A percentile compares a stretch with the other conserved stretches of the same genome.
Conservation (phyloP, 2,797 vertebrate genomes). For the Aphelocoma californica region DNA sequence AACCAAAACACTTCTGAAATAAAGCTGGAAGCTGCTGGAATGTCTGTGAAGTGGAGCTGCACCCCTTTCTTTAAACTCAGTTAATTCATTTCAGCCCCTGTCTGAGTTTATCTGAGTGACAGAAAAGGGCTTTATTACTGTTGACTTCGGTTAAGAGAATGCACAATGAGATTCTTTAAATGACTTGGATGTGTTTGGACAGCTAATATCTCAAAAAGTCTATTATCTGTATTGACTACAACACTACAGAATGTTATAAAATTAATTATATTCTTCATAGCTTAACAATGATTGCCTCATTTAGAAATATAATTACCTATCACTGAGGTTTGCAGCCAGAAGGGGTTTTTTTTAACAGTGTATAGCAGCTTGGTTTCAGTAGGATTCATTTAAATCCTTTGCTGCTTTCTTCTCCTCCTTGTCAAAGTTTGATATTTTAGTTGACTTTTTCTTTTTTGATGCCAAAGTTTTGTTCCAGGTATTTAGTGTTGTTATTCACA, state of each 20-base stretch:
- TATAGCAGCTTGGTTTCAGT: not conserved
- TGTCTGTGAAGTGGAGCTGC: not conserved
- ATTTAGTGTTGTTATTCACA: not conserved
- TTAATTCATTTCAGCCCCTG: not conserved
- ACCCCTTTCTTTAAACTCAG: not conserved
- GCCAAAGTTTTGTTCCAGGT: not conserved
- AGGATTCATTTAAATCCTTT: slow-evolving; percentile 10
- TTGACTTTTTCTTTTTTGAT: not conserved
- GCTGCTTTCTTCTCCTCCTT: not conserved
- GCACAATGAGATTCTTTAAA: slow-evolving; percentile 46
- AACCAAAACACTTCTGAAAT: not conserved
- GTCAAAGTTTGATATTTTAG: not conserved
- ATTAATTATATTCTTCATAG: slow-evolving; percentile 65
- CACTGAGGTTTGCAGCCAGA: slow-evolving; percentile 35
- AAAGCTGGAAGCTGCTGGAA: not conserved
- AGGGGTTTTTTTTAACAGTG: not conserved
- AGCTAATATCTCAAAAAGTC: slow-evolving; percentile 58
- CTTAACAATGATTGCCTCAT: slow-evolving; percentile 61
- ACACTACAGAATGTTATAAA: slow-evolving; percentile 52
- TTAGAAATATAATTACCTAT: slow-evolving; percentile 69
- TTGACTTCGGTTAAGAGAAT: slow-evolving; percentile 28
- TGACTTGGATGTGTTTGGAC: slow-evolving; percentile 46
- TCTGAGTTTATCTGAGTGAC: not conserved
- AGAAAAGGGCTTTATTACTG: slow-evolving; percentile 35
- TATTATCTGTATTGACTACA: slow-evolving; percentile 62